Evolutionary conservation across 1,140 invertebrate species (phyloP).

Genomic region (Pseudomyrmex concolor): DNA sequence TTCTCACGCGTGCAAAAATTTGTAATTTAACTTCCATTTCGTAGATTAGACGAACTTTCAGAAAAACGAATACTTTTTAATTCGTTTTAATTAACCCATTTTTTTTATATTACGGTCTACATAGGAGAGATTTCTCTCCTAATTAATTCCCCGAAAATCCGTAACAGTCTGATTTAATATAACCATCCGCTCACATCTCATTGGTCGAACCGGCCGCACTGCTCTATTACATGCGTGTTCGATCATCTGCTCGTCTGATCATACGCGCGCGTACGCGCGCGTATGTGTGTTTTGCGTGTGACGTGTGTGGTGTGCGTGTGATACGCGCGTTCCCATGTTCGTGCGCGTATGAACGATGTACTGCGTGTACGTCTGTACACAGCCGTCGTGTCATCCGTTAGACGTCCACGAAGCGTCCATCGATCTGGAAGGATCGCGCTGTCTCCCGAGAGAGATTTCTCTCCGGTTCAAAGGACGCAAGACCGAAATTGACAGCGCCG

Average conservation of each 20-base stretch:
- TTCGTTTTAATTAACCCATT: constrained; percentile 4
- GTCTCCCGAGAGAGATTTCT: constrained; percentile 47
- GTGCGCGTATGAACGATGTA: constrained; percentile 24
- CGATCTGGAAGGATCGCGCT: constrained; percentile 45
- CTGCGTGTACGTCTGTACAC: constrained; percentile 32
- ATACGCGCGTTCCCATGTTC: constrained; percentile 38
- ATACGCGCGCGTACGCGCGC: not conserved
- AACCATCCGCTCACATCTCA: constrained; percentile 27
- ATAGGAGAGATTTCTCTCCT: not conserved
- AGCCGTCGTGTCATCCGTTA: constrained; percentile 58
- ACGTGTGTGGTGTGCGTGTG: not conserved
- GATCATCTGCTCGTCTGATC: constrained; percentile 11
- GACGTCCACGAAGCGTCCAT: constrained; percentile 51
- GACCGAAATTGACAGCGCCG: constrained; percentile 61
- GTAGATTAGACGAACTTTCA: not conserved
- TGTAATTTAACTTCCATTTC: not conserved
- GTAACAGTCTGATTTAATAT: constrained; percentile 43
- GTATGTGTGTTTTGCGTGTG: not conserved
- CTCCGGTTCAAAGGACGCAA: constrained; percentile 43
- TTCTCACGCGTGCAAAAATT: not conserved
- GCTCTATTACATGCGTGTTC: constrained; percentile 49
- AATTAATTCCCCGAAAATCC: constrained; percentile 2
- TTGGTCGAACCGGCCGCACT: constrained; percentile 31
- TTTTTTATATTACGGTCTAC: not conserved
- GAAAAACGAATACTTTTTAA: not conserved